These are phyloP conservation scores for Laterallus jamaicensis DNA, from an alignment of 2,113 vertebrate genomes.

Conservation along the genomic window DNA sequence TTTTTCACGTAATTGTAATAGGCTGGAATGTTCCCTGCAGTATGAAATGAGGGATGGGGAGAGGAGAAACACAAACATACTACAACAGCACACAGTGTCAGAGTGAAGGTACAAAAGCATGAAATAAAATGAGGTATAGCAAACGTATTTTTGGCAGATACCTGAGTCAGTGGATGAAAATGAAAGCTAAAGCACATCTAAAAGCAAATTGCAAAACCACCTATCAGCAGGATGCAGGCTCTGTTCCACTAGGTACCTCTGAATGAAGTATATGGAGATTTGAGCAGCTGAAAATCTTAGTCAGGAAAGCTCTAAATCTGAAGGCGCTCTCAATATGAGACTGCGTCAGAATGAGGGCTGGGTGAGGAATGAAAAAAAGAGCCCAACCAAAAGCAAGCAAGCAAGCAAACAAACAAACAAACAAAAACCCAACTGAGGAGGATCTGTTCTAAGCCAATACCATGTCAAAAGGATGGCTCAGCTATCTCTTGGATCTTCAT, in stretches of 20 bases:
- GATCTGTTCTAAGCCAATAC: neutral
- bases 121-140: neutral
- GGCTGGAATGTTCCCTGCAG: neutral
- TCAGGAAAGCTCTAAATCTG: conserved; percentile 3
- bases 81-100: neutral
- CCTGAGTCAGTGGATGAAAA: neutral
- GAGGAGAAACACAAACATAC: neutral
- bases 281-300: conserved; percentile 6
- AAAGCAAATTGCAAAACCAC: neutral
- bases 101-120: neutral
- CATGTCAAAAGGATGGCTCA: neutral
- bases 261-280: neutral
- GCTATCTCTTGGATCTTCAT: neutral
- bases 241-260: neutral
- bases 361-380: no score
- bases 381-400: no score
- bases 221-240: conserved; percentile 40
- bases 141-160: neutral
- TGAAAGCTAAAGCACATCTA: neutral
- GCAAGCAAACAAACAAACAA: neutral
- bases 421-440: neutral
- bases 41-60: neutral
- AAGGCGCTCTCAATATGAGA: neutral
- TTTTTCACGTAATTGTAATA: neutral
- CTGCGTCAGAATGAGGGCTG: neutral